Evolutionary conservation across 2,113 vertebrate species (phyloP), one percentile per base, ranked within the genome.

Genomic region (Anthoscopus minutus): DNA sequence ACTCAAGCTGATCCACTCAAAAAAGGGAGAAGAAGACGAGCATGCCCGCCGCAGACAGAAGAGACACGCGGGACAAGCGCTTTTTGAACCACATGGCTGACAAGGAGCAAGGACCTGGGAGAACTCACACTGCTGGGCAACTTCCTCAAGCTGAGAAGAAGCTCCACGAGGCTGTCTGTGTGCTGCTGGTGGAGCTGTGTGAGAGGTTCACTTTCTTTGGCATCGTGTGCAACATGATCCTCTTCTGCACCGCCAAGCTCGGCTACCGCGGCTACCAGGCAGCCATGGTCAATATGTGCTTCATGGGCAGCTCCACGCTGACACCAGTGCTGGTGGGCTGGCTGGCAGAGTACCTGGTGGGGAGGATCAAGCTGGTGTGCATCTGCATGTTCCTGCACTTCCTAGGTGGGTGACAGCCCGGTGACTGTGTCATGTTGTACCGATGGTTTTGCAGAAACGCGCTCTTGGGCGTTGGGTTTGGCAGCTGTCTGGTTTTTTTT

Each of bases 191-290:
- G 95, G 98, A 99, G 93, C 96, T 99, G 31, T 99, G 98, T 6
- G 99, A 99, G 94, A 98, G 98, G 48, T 99, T 99, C 91, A 98
- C 98, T 0, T 99, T 99, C 96, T 98, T 98, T 27, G 98, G 98
- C 92, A 98, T 99, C 2, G 97, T 99, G 53, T 99, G 99, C 97
- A 99, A 99, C 93, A 98, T 98, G 98, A 99, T 99, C 83, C 97
- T 99, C 22, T 99, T 99, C 96, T 99, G 99, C 97, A 99, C 98
- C 0, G 82, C 98, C 72, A 98, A 98, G 87, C 97, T 99, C 4
- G 98, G 98, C 88, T 99, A 99, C 30, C 40, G 54, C 81, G 98
- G 98, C 94, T 94, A 98, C 97, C 97, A 99, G 88, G 99, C 99
- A 1, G 98, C 98, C 9, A 98, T 98, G 1, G 95, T 98, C 70